Conservation (phyloP, 2,888 invertebrate species). For the Peribatodes rhomboidaria region DNA sequence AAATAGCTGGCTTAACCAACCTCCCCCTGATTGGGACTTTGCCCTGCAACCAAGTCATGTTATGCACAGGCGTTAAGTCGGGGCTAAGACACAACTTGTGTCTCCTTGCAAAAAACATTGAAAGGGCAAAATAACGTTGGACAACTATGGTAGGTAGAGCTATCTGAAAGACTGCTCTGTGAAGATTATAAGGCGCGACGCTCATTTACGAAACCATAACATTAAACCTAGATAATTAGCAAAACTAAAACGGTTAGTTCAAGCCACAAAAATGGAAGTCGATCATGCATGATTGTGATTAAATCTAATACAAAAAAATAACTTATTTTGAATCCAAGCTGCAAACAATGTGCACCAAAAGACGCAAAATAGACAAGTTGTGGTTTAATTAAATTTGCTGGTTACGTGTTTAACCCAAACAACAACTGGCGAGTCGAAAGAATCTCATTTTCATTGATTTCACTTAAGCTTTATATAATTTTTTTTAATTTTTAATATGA, state of each 20-base stretch:
- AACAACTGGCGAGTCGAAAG: background rate
- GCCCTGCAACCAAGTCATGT: conserved; percentile 80
- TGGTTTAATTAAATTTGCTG: no score
- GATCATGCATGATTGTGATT: conserved; percentile 5
- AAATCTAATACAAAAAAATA: background rate
- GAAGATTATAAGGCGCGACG: background rate
- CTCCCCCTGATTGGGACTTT: conserved; percentile 79
- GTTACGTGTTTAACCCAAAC: background rate
- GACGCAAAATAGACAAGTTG: background rate
- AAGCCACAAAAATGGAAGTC: background rate
- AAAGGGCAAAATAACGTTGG: background rate
- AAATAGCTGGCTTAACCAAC: conserved; percentile 89
- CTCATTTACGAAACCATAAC: background rate
- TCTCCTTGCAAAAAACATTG: background rate
- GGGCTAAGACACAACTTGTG: conserved; percentile 13
- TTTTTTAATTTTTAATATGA: no score
- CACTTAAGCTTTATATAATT: background rate
- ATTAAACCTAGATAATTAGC: conserved; percentile 5
- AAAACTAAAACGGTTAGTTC: conserved; percentile 20
- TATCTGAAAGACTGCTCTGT: background rate
- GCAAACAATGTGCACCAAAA: conserved; percentile 10
- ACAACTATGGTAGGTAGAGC: background rate
- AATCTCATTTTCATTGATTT: background rate
- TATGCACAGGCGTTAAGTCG: conserved; percentile 47
- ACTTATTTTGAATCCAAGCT: conserved; percentile 13